Percentiles rank a stretch among this genome's conserved stretches.
Evolutionary conservation across 2,797 vertebrate genomes (phyloP).

Genomic region (Sebastiscus tertius): DNA sequence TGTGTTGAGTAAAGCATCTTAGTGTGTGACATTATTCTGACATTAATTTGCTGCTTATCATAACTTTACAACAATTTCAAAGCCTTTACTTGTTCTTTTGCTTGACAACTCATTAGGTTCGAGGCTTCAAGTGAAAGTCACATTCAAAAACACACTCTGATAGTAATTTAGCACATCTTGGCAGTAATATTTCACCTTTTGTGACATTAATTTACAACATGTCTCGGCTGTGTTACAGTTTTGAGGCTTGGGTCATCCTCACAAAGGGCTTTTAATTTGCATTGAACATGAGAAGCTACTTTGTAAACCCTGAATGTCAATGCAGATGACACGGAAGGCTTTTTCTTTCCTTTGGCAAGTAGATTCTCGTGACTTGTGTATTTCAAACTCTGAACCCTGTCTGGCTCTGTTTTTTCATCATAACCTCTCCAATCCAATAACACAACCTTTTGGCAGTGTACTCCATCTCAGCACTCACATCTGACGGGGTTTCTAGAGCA

Average conservation of each 20-base stretch:
- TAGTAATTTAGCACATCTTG: slow-evolving; percentile 50
- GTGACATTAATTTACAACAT: slow-evolving; percentile 63
- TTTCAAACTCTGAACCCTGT: slow-evolving; percentile 34
- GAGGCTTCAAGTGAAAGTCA: slow-evolving; percentile 47
- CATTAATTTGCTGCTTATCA: slow-evolving; percentile 72
- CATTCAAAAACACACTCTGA: slow-evolving; percentile 31
- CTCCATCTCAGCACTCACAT: slow-evolving; percentile 41
- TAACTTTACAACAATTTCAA: slow-evolving; percentile 43
- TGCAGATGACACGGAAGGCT: neutral
- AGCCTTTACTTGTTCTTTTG: slow-evolving; percentile 24
- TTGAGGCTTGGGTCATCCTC: slow-evolving; percentile 33
- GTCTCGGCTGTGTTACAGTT: slow-evolving; percentile 30
- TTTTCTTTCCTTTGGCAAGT: neutral
- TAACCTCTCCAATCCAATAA: slow-evolving; percentile 60
- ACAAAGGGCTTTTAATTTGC: slow-evolving; percentile 39
- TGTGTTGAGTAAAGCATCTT: slow-evolving; percentile 43
- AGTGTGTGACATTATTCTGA: slow-evolving; percentile 55
- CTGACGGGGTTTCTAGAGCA: slow-evolving; percentile 47
- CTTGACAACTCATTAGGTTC: slow-evolving; percentile 64
- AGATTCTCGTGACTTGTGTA: slow-evolving; percentile 16
- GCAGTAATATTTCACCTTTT: slow-evolving; percentile 43
- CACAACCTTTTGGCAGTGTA: slow-evolving; percentile 43
- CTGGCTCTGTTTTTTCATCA: slow-evolving; percentile 60
- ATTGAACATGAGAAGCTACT: slow-evolving; percentile 24
- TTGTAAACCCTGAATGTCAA: slow-evolving; percentile 34